phyloP scores from a whole-genome alignment of 2,113 vertebrate species.

The Promerops cafer region DNA sequence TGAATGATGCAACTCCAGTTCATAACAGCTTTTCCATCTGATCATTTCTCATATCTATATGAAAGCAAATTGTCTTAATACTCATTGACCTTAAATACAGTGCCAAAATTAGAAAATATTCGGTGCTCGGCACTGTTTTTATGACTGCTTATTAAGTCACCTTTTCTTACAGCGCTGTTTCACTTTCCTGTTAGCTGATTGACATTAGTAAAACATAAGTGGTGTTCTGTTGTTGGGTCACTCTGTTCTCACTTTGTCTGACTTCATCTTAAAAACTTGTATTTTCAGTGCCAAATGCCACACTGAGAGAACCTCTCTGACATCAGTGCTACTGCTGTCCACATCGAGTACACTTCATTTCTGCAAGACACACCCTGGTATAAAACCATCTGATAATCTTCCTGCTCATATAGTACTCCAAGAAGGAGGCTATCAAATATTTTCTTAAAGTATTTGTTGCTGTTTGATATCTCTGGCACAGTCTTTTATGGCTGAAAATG shows the following conservation, averaged over 20 bases:
- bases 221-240: background rate
- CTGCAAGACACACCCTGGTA: background rate
- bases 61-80: background rate
- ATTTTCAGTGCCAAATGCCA: background rate
- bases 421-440: background rate
- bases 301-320: background rate
- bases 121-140: background rate
- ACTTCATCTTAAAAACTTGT: background rate
- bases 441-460: background rate
- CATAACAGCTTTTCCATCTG: background rate
- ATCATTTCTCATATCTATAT: background rate
- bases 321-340: background rate
- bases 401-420: background rate
- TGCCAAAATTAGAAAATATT: background rate
- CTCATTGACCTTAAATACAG: background rate
- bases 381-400: background rate
- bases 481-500: background rate
- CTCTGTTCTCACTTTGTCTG: background rate
- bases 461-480: background rate
- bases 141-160: background rate
- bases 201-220: background rate
- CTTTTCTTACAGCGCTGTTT: background rate
- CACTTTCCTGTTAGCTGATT: background rate
- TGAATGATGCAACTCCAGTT: background rate
- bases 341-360: background rate